Evolutionary conservation across 2,888 invertebrate genomes (phyloP).

Genomic region (Tipula lateralis): DNA sequence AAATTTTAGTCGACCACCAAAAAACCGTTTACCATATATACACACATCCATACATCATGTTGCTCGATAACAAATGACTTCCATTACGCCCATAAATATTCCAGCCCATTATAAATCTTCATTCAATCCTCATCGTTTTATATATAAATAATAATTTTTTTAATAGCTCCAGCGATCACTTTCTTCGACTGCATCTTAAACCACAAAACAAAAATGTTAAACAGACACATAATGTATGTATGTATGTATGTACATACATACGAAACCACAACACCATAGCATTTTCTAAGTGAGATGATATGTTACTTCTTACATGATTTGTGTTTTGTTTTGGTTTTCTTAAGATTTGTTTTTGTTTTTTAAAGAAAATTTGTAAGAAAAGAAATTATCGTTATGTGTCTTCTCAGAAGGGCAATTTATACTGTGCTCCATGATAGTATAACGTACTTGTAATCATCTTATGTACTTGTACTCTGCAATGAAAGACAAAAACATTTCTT

Average conservation of each 20-base stretch:
- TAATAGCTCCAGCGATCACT: background rate
- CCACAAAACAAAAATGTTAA: background rate
- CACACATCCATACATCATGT: background rate
- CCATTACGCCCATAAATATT: conserved; percentile 9
- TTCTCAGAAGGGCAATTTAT: conserved; percentile 14
- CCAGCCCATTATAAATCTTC: background rate
- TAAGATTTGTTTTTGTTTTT: background rate
- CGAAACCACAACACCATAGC: background rate
- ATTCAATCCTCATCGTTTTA: background rate
- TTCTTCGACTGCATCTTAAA: background rate
- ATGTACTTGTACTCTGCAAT: background rate
- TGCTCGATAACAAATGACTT: background rate
- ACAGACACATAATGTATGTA: background rate
- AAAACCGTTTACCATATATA: no score
- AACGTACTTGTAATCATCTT: background rate
- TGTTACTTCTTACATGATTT: background rate
- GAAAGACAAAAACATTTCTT: background rate
- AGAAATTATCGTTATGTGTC: background rate
- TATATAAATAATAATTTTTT: background rate
- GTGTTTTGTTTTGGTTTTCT: conserved; percentile 3
- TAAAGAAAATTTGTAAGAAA: background rate
- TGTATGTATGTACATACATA: background rate
- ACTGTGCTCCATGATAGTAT: background rate
- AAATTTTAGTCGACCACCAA: background rate
- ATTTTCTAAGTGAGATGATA: conserved; percentile 4